phyloP scores from a whole-genome alignment of 2,797 vertebrate species.

The Cebuella pygmaea region DNA sequence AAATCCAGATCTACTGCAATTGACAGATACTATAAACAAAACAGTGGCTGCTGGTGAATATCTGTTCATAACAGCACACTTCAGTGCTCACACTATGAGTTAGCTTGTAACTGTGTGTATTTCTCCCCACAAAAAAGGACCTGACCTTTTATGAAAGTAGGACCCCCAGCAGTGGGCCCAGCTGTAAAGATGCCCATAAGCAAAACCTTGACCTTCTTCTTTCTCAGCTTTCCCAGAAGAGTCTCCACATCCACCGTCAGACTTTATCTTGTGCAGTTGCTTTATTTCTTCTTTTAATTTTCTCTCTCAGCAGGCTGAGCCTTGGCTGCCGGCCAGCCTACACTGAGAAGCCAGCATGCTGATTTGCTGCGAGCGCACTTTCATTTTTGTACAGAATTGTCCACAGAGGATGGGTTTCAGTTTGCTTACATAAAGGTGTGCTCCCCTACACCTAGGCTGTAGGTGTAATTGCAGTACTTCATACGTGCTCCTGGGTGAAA shows the following conservation, averaged over 20 bases:
- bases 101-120: neutral
- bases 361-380: neutral
- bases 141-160: neutral
- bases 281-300: conserved; percentile 48
- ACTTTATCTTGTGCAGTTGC: conserved; percentile 9
- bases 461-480: neutral
- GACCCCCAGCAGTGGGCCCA: neutral
- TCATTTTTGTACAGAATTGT: neutral
- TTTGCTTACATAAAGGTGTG: conserved; percentile 15
- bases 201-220: conserved; percentile 31
- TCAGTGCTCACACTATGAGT: neutral
- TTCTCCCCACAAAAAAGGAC: neutral
- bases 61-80: neutral
- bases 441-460: neutral
- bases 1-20: neutral
- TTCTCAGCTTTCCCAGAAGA: neutral
- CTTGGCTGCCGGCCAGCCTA: conserved; percentile 57
- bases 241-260: neutral
- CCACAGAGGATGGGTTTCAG: conserved; percentile 28
- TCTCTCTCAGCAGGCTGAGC: conserved; percentile 60
- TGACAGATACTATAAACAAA: neutral
- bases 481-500: neutral
- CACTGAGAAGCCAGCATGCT: neutral
- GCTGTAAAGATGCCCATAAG: neutral
- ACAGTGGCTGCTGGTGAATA: neutral